These are phyloP conservation scores for Euplexia lucipara DNA, from an alignment of 2,888 invertebrate genomes.

Conservation along the genomic window DNA sequence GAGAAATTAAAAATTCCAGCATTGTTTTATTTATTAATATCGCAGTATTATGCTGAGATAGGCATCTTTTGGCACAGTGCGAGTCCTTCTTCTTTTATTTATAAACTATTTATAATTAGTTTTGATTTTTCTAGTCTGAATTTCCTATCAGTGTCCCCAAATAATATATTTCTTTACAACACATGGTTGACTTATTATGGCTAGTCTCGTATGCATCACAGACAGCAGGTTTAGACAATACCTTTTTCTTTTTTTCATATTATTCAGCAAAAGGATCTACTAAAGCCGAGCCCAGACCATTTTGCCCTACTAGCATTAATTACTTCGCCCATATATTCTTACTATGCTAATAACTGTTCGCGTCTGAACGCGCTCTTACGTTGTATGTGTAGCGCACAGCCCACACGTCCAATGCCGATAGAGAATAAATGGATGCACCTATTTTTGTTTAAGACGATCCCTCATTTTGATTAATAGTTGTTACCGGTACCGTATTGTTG, in stretches of 20 bases:
- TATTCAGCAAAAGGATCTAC: not conserved
- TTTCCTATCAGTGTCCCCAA: too few relatives aligned
- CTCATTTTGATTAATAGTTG: conserved; percentile 87
- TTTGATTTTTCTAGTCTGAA: too few relatives aligned
- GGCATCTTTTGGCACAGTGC: too few relatives aligned
- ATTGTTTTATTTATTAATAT: too few relatives aligned
- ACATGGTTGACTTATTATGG: not conserved
- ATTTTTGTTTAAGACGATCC: conserved; percentile 82
- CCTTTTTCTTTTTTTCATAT: not conserved
- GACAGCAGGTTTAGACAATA: not conserved
- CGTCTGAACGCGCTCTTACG: conserved; percentile 55
- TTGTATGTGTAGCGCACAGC: conserved; percentile 59
- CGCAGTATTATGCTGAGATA: too few relatives aligned
- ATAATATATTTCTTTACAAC: not conserved
- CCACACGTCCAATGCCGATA: conserved; percentile 75
- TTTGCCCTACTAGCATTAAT: conserved; percentile 19
- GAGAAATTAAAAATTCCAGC: too few relatives aligned
- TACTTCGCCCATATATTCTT: conserved; percentile 5
- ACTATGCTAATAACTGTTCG: conserved; percentile 10
- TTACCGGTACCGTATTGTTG: conserved; percentile 74
- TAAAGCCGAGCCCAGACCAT: not conserved
- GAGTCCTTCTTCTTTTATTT: too few relatives aligned
- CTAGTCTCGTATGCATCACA: not conserved
- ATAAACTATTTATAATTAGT: too few relatives aligned
- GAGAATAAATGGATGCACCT: conserved; percentile 85